phyloP scores from a whole-genome alignment of 2,797 vertebrate species.

The Threskiornis aethiopicus region DNA sequence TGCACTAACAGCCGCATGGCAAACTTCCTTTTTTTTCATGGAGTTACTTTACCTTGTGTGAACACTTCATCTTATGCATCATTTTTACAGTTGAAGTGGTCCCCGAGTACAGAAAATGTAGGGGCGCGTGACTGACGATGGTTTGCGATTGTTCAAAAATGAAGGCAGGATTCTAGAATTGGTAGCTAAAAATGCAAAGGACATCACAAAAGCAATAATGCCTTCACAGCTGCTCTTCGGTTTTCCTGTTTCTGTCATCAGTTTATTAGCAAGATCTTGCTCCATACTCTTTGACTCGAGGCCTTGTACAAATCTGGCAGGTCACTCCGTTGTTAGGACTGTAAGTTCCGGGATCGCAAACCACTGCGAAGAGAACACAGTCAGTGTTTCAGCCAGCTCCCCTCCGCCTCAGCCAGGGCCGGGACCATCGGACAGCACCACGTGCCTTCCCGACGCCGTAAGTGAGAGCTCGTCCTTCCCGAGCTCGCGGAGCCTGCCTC shows the following conservation, averaged over 20 bases:
- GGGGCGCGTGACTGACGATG: not conserved
- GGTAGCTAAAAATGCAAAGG: not conserved
- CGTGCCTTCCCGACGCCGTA: rapidly evolving
- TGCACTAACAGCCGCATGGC: not conserved
- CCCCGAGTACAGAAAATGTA: not conserved
- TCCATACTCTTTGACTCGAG: conserved; percentile 40
- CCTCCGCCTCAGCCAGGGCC: rapidly evolving
- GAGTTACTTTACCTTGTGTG: not conserved
- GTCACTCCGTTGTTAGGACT: conserved; percentile 66
- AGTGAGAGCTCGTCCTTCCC: rapidly evolving
- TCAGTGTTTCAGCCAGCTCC: not conserved
- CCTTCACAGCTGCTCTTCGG: not conserved
- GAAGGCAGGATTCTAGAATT: rapidly evolving
- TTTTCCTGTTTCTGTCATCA: not conserved
- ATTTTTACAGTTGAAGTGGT: not conserved
- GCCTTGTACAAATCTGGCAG: conserved; percentile 58
- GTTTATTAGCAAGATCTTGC: conserved; percentile 70
- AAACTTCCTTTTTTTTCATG: not conserved
- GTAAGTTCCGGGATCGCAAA: conserved; percentile 74
- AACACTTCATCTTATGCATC: not conserved
- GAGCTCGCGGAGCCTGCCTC: not conserved
- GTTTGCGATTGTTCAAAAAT: not conserved
- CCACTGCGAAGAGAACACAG: conserved; percentile 69
- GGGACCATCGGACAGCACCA: not conserved
- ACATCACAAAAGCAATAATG: not conserved